phyloP scores from a whole-genome alignment of 2,888 invertebrate genomes.

The Girardia tigrina region DNA sequence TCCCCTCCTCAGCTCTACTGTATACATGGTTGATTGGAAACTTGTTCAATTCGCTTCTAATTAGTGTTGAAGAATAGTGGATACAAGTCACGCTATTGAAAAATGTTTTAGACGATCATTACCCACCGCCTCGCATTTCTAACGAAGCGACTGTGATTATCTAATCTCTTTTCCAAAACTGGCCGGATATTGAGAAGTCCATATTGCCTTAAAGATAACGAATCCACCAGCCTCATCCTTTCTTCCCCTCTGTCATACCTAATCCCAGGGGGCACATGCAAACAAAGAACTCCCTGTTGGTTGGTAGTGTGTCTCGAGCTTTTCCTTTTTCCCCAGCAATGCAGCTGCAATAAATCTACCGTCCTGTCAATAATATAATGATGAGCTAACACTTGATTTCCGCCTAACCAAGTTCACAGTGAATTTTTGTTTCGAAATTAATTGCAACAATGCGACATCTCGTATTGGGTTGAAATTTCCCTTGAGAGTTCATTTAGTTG shows the following conservation, averaged over 20 bases:
- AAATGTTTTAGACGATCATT: constrained; percentile 23
- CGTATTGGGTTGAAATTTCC: constrained; percentile 20
- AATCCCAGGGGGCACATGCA: constrained; percentile 4
- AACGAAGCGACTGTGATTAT: constrained; percentile 23
- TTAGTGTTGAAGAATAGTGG: constrained; percentile 23
- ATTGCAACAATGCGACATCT: constrained; percentile 7
- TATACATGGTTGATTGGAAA: constrained; percentile 23
- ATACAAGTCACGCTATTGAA: constrained; percentile 23
- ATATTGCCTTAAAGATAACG: constrained; percentile 1
- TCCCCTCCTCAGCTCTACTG: background rate
- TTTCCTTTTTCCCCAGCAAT: background rate
- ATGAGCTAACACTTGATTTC: constrained; percentile 23
- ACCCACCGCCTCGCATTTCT: background rate
- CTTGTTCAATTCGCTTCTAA: constrained; percentile 23
- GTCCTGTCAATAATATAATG: constrained; percentile 23
- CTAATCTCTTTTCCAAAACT: constrained; percentile 23
- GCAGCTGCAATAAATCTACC: constrained; percentile 17
- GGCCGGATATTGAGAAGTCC: constrained; percentile 23
- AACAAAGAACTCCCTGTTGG: constrained; percentile 18
- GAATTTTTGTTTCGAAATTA: constrained; percentile 10
- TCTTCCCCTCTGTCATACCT: background rate
- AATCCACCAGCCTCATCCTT: background rate
- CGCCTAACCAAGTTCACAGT: background rate
- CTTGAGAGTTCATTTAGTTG: constrained; percentile 15
- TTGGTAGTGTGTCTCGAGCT: background rate